These are phyloP conservation scores for Parnassius apollo DNA, from an alignment of 2,888 invertebrate species.

Conservation along the genomic window DNA sequence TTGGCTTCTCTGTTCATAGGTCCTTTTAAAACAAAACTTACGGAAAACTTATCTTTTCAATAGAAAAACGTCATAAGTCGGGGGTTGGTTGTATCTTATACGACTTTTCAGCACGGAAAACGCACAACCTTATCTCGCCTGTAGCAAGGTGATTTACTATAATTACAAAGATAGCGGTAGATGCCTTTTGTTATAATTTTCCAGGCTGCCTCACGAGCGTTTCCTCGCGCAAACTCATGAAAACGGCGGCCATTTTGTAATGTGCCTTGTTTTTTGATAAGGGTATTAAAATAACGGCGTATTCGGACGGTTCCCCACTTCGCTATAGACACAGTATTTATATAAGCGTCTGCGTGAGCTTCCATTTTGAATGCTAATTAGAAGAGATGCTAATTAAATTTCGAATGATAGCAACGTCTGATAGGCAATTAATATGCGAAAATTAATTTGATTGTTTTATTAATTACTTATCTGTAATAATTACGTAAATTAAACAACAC, in stretches of 20 bases:
- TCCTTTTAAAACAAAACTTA: constrained; percentile 39
- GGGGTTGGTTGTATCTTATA: constrained; percentile 49
- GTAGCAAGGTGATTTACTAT: constrained; percentile 81
- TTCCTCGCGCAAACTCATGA: constrained; percentile 78
- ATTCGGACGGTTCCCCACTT: constrained; percentile 68
- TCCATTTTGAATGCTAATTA: constrained; percentile 74
- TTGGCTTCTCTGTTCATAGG: constrained; percentile 44
- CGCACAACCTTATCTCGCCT: constrained; percentile 75
- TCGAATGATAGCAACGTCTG: constrained; percentile 34
- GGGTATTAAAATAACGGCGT: constrained; percentile 77
- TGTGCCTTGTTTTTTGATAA: constrained; percentile 81
- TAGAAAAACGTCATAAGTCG: constrained; percentile 59
- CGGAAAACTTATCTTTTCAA: constrained; percentile 46
- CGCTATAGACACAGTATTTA: constrained; percentile 57
- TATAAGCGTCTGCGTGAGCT: constrained; percentile 68
- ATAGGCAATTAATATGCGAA: constrained; percentile 15
- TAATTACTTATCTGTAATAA: not conserved
- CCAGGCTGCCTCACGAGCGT: constrained; percentile 74
- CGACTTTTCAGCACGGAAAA: constrained; percentile 57
- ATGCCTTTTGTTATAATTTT: constrained; percentile 82
- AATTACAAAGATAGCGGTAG: constrained; percentile 82
- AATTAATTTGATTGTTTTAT: constrained; percentile 11
- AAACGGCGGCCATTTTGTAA: constrained; percentile 79
- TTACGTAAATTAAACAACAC: no score
- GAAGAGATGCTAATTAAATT: constrained; percentile 70